Conservation (phyloP, 2,888 invertebrate species). For the Endomychus coccineus region DNA sequence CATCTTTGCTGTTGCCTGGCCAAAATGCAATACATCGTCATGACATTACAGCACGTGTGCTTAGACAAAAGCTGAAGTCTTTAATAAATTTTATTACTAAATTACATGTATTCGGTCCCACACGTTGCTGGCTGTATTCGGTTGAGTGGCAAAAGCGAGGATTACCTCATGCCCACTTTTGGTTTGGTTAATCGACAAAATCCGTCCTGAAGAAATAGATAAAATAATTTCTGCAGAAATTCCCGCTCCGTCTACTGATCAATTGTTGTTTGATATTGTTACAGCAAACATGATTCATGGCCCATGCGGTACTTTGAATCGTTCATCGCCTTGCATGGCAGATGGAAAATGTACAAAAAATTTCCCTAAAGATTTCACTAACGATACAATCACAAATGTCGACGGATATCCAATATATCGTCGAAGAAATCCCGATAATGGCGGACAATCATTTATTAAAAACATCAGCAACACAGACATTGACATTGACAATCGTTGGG, state of each 20-base stretch:
- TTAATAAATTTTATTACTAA: slow-evolving; percentile 19
- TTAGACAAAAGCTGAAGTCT: slow-evolving; percentile 20
- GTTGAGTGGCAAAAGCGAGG: slow-evolving; percentile 21
- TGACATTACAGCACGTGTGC: slow-evolving; percentile 21
- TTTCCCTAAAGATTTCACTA: slow-evolving; percentile 16
- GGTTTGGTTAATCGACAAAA: slow-evolving; percentile 30
- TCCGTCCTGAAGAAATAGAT: slow-evolving; percentile 26
- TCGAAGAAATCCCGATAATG: slow-evolving; percentile 6
- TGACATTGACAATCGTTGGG: slow-evolving; percentile 24
- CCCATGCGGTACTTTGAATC: slow-evolving; percentile 37
- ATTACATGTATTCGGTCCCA: slow-evolving; percentile 6
- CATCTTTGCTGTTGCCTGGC: slow-evolving; percentile 12
- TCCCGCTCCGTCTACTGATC: slow-evolving; percentile 29
- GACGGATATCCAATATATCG: slow-evolving; percentile 17
- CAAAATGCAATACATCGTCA: slow-evolving; percentile 16
- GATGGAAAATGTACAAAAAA: slow-evolving; percentile 34
- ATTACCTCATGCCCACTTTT: slow-evolving; percentile 27
- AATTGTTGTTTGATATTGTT: slow-evolving; percentile 29
- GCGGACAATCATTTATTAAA: slow-evolving; percentile 24
- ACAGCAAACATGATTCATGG: slow-evolving; percentile 40
- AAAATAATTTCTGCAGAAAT: slow-evolving; percentile 34
- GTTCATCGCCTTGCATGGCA: slow-evolving; percentile 37
- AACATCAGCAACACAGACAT: slow-evolving; percentile 18
- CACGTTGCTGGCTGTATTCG: slow-evolving; percentile 26
- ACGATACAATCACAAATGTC: slow-evolving; percentile 15